Percentiles rank a stretch among this genome's conserved stretches.
Evolutionary conservation across 1,140 invertebrate species (phyloP).

Genomic region (Drosophila persimilis): DNA sequence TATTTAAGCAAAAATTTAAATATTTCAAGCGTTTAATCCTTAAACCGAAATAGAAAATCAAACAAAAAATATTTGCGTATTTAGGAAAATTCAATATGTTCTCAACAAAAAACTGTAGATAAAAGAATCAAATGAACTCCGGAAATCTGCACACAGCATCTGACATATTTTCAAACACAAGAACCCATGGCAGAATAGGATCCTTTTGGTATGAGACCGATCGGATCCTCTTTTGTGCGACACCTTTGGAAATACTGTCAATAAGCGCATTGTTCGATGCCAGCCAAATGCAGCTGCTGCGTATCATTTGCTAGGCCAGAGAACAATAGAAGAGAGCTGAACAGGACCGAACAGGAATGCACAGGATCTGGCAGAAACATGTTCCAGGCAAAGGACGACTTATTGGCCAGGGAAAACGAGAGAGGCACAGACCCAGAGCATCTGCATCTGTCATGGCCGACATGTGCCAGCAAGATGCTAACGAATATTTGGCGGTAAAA

Average conservation of each 20-base stretch:
- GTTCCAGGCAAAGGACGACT: conserved; percentile 53
- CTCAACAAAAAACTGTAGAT: conserved; percentile 10
- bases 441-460: conserved; percentile 71
- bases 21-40: no score
- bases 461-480: conserved; percentile 65
- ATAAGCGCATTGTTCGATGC: conserved; percentile 61
- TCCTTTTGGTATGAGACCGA: conserved; percentile 27
- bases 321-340: conserved; percentile 47
- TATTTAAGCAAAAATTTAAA: neutral
- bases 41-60: conserved; percentile 1
- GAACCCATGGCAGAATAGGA: conserved; percentile 10
- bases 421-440: conserved; percentile 27
- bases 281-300: conserved; percentile 45
- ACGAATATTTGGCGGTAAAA: conserved; percentile 65
- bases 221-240: conserved; percentile 55
- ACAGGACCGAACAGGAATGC: conserved; percentile 12
- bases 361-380: conserved; percentile 31
- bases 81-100: conserved; percentile 8
- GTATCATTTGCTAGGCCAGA: conserved; percentile 34
- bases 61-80: conserved; percentile 17
- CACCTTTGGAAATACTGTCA: conserved; percentile 74
- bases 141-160: conserved; percentile 47
- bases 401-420: conserved; percentile 57
- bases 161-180: conserved; percentile 41
- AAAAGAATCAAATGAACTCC: conserved; percentile 32